Evolutionary conservation across 2,797 vertebrate genomes (phyloP).

Genomic region (Rhinichthys osculus): DNA sequence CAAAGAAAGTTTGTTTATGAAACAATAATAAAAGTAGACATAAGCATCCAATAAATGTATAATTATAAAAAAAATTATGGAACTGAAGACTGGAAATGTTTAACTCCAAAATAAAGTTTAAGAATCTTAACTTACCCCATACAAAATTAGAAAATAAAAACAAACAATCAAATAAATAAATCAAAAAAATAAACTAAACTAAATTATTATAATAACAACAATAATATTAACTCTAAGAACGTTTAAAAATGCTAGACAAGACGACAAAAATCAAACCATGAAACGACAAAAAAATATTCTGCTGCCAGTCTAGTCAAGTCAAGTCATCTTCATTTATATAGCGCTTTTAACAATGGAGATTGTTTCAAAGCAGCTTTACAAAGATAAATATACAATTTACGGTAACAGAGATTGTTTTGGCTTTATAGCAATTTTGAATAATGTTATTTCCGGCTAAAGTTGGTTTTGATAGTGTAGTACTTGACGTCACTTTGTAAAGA

Average conservation of each 20-base stretch:
- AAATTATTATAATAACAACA: background rate
- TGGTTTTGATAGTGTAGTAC: no score
- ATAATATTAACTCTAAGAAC: no score
- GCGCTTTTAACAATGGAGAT: no score
- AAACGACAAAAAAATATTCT: background rate
- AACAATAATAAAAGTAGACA: background rate
- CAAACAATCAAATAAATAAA: background rate
- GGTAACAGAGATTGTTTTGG: no score
- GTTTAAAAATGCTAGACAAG: no score
- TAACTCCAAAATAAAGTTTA: background rate
- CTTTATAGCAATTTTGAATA: no score
- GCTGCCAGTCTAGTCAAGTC: background rate
- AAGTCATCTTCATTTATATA: no score
- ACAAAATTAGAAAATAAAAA: background rate
- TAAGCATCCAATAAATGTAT: background rate
- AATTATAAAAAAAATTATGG: background rate
- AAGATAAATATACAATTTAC: no score
- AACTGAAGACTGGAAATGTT: background rate
- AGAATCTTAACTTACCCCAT: background rate
- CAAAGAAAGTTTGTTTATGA: background rate
- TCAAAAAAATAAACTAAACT: no score
- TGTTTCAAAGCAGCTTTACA: no score
- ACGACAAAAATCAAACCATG: background rate
- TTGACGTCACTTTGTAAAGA: background rate
- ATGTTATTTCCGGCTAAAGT: no score